Conservation (phyloP, 2,113 vertebrate genomes). For the Cyprinus carpio region DNA sequence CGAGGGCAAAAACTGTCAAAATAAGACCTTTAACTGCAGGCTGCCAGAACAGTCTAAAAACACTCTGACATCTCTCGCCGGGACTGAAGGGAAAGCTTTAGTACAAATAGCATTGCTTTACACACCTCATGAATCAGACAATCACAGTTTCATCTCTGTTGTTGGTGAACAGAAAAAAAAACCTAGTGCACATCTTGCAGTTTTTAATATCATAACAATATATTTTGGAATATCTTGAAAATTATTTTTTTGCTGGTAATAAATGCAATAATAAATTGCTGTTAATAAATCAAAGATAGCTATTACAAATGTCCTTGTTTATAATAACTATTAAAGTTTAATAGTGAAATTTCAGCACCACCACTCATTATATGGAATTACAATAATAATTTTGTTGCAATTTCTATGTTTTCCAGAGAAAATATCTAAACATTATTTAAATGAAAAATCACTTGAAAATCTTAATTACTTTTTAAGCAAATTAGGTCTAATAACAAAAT, state of each 20-base stretch:
- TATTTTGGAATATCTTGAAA: not conserved
- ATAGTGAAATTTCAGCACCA: not conserved
- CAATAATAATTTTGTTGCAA: not conserved
- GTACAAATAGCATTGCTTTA: slow-evolving; percentile 33
- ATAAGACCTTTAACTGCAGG: slow-evolving; percentile 72
- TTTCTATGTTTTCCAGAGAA: not conserved
- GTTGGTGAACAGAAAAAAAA: not conserved
- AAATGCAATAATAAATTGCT: too few species aligned
- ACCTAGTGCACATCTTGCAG: not conserved
- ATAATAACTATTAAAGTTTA: not conserved
- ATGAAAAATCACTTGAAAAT: not conserved
- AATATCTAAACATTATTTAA: not conserved
- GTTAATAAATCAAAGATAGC: not conserved
- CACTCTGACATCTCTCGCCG: slow-evolving; percentile 66
- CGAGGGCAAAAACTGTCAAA: slow-evolving; percentile 72
- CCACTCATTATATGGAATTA: not conserved
- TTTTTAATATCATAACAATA: not conserved
- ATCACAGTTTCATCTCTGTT: not conserved
- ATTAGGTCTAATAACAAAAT: too few species aligned
- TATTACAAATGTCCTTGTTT: not conserved
- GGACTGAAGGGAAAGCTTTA: slow-evolving; percentile 52
- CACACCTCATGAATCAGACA: slow-evolving; percentile 17
- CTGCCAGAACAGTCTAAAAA: slow-evolving; percentile 71
- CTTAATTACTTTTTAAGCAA: too few species aligned
- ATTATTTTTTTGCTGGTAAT: not conserved